Conservation (phyloP, 2,797 vertebrate species). For the Aldrovandia affinis region DNA sequence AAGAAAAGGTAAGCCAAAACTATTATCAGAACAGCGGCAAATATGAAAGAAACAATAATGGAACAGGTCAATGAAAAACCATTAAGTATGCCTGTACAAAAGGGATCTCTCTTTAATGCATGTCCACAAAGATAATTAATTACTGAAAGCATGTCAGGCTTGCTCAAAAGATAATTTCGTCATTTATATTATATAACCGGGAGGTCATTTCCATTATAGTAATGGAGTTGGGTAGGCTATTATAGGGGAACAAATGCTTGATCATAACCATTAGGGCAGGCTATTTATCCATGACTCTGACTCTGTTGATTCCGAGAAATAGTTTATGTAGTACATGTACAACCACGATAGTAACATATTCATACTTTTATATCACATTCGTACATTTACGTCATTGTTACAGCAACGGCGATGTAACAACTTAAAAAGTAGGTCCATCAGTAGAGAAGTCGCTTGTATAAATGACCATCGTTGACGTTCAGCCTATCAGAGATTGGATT, state of each 20-base stretch:
- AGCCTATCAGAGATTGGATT: not conserved
- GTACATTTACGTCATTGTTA: too few species aligned
- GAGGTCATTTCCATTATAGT: conserved; percentile 4
- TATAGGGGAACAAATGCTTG: not conserved
- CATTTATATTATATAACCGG: not conserved
- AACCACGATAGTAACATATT: not conserved
- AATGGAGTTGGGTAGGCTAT: conserved; percentile 1
- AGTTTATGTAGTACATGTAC: not conserved
- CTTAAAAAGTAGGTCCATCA: not conserved
- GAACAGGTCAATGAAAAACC: not conserved
- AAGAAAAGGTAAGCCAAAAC: not conserved
- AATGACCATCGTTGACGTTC: not conserved
- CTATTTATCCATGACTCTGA: not conserved
- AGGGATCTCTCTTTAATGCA: not conserved
- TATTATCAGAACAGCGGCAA: not conserved
- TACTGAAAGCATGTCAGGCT: not conserved
- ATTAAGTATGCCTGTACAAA: not conserved
- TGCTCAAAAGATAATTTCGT: conserved; percentile 9
- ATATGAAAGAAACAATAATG: not conserved
- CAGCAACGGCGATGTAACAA: too few species aligned
- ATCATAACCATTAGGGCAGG: not conserved
- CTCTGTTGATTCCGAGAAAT: not conserved
- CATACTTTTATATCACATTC: too few species aligned
- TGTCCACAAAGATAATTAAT: not conserved
- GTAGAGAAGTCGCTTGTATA: not conserved